Conservation (phyloP, 2,113 vertebrate species). For the Nothoprocta pentlandii region DNA sequence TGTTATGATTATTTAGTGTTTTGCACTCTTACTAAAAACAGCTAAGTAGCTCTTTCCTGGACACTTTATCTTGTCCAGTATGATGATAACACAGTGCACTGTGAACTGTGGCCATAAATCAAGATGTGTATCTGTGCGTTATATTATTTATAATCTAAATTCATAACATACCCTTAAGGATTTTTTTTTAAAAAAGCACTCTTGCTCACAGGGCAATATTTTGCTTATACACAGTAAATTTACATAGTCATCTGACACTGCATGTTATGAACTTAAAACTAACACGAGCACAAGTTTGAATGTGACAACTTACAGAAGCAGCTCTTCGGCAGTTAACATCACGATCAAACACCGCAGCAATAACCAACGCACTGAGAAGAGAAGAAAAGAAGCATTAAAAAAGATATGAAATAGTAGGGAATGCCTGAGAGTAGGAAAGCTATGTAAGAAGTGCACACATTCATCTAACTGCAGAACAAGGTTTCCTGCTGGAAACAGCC, state of each 20-base stretch:
- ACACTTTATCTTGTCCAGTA: background rate
- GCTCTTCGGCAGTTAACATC: constrained; percentile 90
- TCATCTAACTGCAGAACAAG: background rate
- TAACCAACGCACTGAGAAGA: constrained; percentile 84
- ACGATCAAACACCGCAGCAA: constrained; percentile 88
- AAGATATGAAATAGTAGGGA: too few relatives aligned
- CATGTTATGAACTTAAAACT: background rate
- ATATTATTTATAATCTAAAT: background rate
- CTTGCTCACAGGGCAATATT: background rate
- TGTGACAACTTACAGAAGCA: constrained; percentile 85
- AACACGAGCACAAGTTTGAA: background rate
- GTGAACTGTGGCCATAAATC: background rate
- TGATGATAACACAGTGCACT: background rate
- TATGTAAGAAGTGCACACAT: background rate
- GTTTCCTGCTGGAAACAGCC: background rate
- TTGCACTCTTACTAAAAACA: background rate
- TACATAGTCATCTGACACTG: background rate
- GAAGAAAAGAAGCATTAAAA: background rate
- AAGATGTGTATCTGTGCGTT: background rate
- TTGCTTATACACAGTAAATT: background rate
- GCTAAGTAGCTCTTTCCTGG: background rate
- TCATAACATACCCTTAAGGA: background rate
- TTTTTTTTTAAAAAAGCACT: background rate
- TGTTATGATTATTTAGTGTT: background rate
- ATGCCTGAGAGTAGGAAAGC: background rate